Percentiles rank a stretch among this genome's conserved stretches.
phyloP scores from a whole-genome alignment of 2,113 vertebrate genomes.

The zebrafish (Danio rerio) region DNA sequence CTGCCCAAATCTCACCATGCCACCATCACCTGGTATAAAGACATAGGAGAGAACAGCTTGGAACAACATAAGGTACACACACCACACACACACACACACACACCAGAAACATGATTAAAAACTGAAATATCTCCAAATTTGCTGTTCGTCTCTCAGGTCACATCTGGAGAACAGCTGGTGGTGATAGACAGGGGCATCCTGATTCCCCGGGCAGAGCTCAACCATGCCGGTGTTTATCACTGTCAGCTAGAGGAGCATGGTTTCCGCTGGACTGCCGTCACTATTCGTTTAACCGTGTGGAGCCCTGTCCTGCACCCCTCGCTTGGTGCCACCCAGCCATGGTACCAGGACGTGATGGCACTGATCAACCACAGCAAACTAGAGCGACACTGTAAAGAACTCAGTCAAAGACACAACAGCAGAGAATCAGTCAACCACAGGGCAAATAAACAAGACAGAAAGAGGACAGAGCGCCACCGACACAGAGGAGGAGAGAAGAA shows the following conservation, averaged over 20 bases:
- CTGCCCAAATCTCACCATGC: slow-evolving; percentile 81
- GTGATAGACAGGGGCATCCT: slow-evolving; percentile 79
- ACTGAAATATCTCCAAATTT: neutral
- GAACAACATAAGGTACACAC: slow-evolving; percentile 75
- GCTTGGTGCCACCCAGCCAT: slow-evolving; percentile 60
- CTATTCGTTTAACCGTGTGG: slow-evolving; percentile 74
- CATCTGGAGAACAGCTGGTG: slow-evolving; percentile 76
- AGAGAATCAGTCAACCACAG: slow-evolving; percentile 58
- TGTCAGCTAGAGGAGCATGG: slow-evolving; percentile 83
- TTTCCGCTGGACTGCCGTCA: slow-evolving; percentile 81
- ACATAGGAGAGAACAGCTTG: slow-evolving; percentile 77
- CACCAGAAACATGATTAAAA: neutral
- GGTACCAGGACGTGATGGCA: slow-evolving; percentile 76
- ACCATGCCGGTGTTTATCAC: slow-evolving; percentile 78
- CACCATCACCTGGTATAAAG: slow-evolving; percentile 79
- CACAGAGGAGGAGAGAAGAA: slow-evolving; percentile 60
- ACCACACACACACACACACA: slow-evolving; percentile 1
- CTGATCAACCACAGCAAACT: slow-evolving; percentile 74
- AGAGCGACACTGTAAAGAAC: slow-evolving; percentile 73
- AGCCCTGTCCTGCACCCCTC: slow-evolving; percentile 64
- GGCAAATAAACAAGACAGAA: slow-evolving; percentile 60
- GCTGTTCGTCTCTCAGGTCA: slow-evolving; percentile 64
- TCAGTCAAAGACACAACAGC: slow-evolving; percentile 69
- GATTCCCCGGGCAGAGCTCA: slow-evolving; percentile 76
- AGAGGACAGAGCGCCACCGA: slow-evolving; percentile 67